Evolutionary conservation across 92 coral and sea anemone species (phyloP), one percentile per base, ranked within the genome.

Genomic region (Zoanthus sansibaricus): DNA sequence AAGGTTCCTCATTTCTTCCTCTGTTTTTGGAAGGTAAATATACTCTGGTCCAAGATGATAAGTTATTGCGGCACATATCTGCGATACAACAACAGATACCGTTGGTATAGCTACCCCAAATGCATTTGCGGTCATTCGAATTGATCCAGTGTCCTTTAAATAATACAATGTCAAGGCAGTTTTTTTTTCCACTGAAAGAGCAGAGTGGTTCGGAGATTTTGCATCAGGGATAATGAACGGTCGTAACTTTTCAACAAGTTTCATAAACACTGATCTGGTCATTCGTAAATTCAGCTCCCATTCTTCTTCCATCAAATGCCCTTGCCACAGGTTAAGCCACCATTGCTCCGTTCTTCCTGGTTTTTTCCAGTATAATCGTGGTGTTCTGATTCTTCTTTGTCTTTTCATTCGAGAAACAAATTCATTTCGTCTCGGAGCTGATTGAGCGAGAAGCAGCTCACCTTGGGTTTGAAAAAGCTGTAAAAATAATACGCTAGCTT

Each of bases 111-210:
- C 72, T 64, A 86, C 76, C 11, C 89, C 90, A 55, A 87, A 78
- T 87, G 86, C 78, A 48, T 78, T 87, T 75, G 86, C 86, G 1
- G 86, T 87, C 37, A 87, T 76, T 13, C 78, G 47, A 77, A 78
- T 67, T 31, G 77, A 66, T 6, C 86, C 79, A 18, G 78, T 87
- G 62, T 87, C 86, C 85, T 33, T 87, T 71, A 87, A 79, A 52
- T 31, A 32, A 33, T 78, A 77, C 55, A 75, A 82, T 51, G 86
- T 70, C 70, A 87, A 58, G 58, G 78, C 90, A 75, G 67, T 64
- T 77, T 86, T 77, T 51, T 86, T 68, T 73, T 74, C 88, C 10
- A 59, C 71, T 21, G 47, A 70, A 25, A 70, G 75, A 30, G 80
- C 32, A 42, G 77, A 68, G 47, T 46, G 78, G 71, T 84, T 83